Conservation (phyloP, 2,113 vertebrate genomes). For the Anas platyrhynchos region DNA sequence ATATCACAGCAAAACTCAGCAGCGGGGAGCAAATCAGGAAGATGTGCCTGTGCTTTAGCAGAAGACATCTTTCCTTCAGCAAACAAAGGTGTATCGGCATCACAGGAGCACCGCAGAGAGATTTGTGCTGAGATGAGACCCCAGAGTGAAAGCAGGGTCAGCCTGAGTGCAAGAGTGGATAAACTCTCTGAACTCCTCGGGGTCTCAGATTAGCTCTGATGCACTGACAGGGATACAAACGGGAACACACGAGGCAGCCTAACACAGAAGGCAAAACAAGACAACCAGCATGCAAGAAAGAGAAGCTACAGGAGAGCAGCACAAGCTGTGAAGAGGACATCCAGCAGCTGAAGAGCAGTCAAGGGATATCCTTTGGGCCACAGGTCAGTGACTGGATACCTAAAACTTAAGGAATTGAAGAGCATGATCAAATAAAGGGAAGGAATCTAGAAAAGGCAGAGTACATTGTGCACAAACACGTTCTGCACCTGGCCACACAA, state of each 20-base stretch:
- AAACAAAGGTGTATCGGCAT: neutral
- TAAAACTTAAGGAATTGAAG: neutral
- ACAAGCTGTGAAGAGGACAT: neutral
- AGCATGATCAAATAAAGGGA: neutral
- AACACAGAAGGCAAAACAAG: neutral
- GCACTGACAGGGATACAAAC: neutral
- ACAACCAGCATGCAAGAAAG: neutral
- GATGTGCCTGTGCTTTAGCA: neutral
- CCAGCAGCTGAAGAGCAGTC: neutral
- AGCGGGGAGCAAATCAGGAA: neutral
- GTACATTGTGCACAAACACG: neutral
- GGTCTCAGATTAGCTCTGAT: slow-evolving; percentile 1
- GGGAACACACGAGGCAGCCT: neutral
- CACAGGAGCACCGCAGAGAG: neutral
- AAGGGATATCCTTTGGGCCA: neutral
- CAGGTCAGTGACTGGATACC: neutral
- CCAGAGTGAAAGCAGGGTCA: slow-evolving; percentile 39
- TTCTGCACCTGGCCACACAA: neutral
- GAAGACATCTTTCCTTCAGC: neutral
- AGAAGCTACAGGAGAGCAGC: neutral
- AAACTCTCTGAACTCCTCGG: neutral
- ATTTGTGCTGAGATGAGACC: neutral
- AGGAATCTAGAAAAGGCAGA: neutral
- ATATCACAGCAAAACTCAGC: neutral
- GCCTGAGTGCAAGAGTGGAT: neutral